These are phyloP conservation scores for Hylia prasina DNA, from an alignment of 2,113 vertebrate species.

Conservation along the genomic window DNA sequence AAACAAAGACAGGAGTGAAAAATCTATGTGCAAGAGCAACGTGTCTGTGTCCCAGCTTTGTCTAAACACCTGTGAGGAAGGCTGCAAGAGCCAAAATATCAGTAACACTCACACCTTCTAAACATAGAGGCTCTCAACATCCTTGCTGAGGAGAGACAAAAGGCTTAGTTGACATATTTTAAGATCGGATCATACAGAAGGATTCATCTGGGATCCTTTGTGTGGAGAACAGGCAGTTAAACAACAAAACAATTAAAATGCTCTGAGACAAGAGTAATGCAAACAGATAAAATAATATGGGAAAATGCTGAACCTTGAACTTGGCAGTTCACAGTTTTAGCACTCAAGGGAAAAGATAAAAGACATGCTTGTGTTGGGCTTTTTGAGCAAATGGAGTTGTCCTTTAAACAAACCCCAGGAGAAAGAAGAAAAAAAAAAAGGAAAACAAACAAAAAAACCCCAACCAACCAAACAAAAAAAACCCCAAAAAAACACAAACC, in stretches of 20 bases:
- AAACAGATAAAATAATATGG: slow-evolving; percentile 42
- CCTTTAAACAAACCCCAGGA: slow-evolving; percentile 9
- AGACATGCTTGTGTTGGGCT: not conserved
- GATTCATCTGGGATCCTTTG: not conserved
- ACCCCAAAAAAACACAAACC: not conserved
- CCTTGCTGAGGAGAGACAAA: not conserved
- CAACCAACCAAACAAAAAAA: too few species aligned
- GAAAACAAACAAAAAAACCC: too few species aligned
- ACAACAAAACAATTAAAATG: not conserved
- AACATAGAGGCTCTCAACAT: not conserved
- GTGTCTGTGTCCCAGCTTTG: not conserved
- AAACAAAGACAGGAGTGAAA: not conserved
- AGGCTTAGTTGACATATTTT: not conserved
- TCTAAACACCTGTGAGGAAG: not conserved
- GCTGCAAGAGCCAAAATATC: not conserved
- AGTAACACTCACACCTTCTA: not conserved
- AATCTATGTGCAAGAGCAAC: accelerated
- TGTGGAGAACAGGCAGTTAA: not conserved
- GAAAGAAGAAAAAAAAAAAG: not conserved
- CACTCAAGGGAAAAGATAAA: slow-evolving; percentile 52
- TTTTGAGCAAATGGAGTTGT: not conserved
- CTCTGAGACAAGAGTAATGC: not conserved
- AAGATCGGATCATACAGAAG: not conserved
- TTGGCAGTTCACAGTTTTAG: slow-evolving; percentile 34
- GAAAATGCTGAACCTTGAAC: slow-evolving; percentile 57